phyloP scores from a whole-genome alignment of 2,888 invertebrate genomes.

The Periphyllus acericola region DNA sequence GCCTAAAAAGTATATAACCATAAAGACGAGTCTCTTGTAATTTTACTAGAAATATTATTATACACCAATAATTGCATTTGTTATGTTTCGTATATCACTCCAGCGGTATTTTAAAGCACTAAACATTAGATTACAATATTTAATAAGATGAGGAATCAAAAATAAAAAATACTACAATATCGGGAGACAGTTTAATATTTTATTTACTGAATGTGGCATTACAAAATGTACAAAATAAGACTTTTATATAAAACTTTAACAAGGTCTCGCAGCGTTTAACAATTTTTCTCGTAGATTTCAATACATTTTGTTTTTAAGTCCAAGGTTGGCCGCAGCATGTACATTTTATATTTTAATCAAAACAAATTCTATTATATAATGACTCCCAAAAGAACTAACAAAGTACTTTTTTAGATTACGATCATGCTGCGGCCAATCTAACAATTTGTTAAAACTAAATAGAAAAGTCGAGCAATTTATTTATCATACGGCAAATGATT shows the following conservation, averaged over 20 bases:
- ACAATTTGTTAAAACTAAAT: constrained; percentile 59
- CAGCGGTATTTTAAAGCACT: too few species aligned
- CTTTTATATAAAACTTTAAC: constrained; percentile 62
- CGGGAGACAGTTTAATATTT: constrained; percentile 60
- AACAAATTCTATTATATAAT: constrained; percentile 43
- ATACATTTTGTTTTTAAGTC: constrained; percentile 58
- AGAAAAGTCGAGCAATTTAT: constrained; percentile 56
- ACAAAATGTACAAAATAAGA: constrained; percentile 62
- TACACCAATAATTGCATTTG: too few species aligned
- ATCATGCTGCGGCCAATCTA: constrained; percentile 51
- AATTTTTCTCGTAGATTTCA: constrained; percentile 50
- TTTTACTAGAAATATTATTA: too few species aligned
- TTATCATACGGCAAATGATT: constrained; percentile 38
- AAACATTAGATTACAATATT: too few species aligned
- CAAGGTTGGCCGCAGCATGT: constrained; percentile 42
- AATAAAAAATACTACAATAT: constrained; percentile 13
- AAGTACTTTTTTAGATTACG: constrained; percentile 33
- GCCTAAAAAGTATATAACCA: too few species aligned
- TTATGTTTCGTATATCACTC: too few species aligned
- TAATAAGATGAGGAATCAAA: background rate
- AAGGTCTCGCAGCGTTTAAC: constrained; percentile 60
- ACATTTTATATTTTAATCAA: constrained; percentile 25
- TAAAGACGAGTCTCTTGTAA: too few species aligned
- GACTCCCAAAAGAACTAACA: constrained; percentile 55
- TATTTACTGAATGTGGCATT: constrained; percentile 62